Percentiles rank a stretch among this genome's conserved stretches.
Conservation (phyloP, 2,888 invertebrate genomes). For the Cremastobaeus sp. region DNA sequence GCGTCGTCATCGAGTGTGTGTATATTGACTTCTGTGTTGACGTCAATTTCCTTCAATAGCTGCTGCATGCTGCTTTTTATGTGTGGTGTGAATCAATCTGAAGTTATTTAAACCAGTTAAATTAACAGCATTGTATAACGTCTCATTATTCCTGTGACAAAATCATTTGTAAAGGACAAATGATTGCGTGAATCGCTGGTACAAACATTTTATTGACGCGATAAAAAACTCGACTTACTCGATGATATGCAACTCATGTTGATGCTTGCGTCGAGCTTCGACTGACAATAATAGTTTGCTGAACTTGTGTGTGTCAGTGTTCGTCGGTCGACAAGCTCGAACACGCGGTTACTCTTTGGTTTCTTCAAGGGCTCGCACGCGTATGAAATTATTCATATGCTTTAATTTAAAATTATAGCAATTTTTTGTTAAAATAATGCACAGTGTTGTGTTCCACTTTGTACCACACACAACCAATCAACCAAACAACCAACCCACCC, state of each 20-base stretch:
- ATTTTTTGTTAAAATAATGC: too few species aligned
- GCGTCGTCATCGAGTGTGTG: too few species aligned
- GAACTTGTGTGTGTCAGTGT: slow-evolving; percentile 82
- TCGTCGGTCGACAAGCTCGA: slow-evolving; percentile 82
- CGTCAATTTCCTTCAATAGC: slow-evolving; percentile 80
- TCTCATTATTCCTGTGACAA: slow-evolving; percentile 87
- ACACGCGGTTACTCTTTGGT: slow-evolving; percentile 83
- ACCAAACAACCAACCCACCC: too few species aligned
- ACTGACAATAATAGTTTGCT: slow-evolving; percentile 78
- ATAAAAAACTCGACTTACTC: slow-evolving; percentile 70
- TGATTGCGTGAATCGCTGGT: too few species aligned
- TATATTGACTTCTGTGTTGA: too few species aligned
- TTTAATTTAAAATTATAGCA: too few species aligned
- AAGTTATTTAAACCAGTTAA: slow-evolving; percentile 78
- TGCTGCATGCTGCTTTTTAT: slow-evolving; percentile 81
- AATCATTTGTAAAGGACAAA: slow-evolving; percentile 72
- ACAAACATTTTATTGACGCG: not conserved
- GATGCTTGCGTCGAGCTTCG: slow-evolving; percentile 78
- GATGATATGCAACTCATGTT: slow-evolving; percentile 82
- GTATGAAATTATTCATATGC: too few species aligned
- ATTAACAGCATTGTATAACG: slow-evolving; percentile 83
- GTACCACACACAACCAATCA: too few species aligned
- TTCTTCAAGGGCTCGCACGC: slow-evolving; percentile 87
- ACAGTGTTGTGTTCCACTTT: too few species aligned
- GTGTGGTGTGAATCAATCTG: slow-evolving; percentile 80